Base-by-base conservation (phyloP, 1,140 invertebrate species). In the Drosophila arizonae region DNA sequence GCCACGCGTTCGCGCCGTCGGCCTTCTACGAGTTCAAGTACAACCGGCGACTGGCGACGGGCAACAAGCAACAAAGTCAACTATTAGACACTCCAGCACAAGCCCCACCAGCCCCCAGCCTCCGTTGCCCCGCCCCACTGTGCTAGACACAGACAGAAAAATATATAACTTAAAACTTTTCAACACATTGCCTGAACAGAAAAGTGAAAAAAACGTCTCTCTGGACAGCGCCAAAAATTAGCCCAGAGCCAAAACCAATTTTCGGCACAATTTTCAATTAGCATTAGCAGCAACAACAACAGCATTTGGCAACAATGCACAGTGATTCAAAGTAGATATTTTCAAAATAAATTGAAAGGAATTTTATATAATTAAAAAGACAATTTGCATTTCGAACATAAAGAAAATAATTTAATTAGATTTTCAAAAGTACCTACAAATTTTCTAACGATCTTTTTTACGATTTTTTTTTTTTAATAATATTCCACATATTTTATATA, bases 261-360 rank as follows among this genome's bases (percentile, higher is more conserved):
- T 81, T 86, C 82, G 67, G 81, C 82, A 81, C 71, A 78, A 86
- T 87, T 86, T 86, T 87, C 81, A 87, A 81, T 86, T 86, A 79
- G 81, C 73, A 46, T 26, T 36, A 60, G 17, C 46, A 70, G 21
- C 15, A n/a, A 54, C 26, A 62, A 41, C 9, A 60, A 54, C 10
- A 61, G 36, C 52, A 68, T 39, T 48, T 21, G 62, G 11, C 28
- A 61, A 21, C 9, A 62, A 36, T 46, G 46, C 21, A 57, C 41
- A 60, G n/a, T 36, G 30, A n/a, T 17, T 24, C 30, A 74, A 13
- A 76, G 57, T 51, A 6, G 4, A 45, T 28, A 45, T 9, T 13
- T 43, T 43, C 10, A n/a, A 28, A 17, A 17, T 46, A 4, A 9
- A 46, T 17, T 21, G 1, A 15, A 43, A 41, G 17, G 10, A 45